phyloP scores from a whole-genome alignment of 2,888 invertebrate species.

The Hemistola chrysoprasaria region DNA sequence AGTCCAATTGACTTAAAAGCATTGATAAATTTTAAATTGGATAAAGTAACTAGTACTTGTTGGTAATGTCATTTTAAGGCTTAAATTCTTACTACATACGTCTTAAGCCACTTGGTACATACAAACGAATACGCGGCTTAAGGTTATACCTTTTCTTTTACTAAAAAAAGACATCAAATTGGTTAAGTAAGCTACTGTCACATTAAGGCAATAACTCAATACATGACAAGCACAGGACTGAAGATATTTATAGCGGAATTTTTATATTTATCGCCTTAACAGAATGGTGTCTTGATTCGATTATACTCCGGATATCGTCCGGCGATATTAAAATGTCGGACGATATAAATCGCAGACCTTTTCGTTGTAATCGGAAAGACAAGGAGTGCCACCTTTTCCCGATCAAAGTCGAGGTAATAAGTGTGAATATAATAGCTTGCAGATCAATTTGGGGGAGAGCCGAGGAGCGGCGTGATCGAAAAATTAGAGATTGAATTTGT shows the following conservation, averaged over 20 bases:
- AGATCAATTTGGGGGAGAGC: slow-evolving; percentile 30
- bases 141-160: too few species aligned
- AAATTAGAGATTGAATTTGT: slow-evolving; percentile 34
- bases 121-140: too few species aligned
- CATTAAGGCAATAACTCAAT: slow-evolving; percentile 53
- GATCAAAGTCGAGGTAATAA: slow-evolving; percentile 31
- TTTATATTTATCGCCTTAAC: slow-evolving; percentile 57
- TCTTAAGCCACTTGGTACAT: too few species aligned
- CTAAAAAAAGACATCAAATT: not conserved
- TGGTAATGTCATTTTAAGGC: too few species aligned
- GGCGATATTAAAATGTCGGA: slow-evolving; percentile 44
- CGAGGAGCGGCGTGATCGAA: slow-evolving; percentile 27
- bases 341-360: slow-evolving; percentile 44
- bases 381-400: slow-evolving; percentile 31
- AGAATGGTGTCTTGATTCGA: slow-evolving; percentile 51
- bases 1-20: not conserved
- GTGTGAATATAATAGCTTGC: slow-evolving; percentile 31
- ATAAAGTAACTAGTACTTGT: too few species aligned
- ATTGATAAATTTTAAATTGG: too few species aligned
- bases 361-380: slow-evolving; percentile 38
- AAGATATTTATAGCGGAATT: slow-evolving; percentile 60
- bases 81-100: too few species aligned
- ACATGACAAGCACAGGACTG: slow-evolving; percentile 48
- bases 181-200: slow-evolving; percentile 8
- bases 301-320: slow-evolving; percentile 44